These are phyloP conservation scores for Drosophila parvula DNA, from an alignment of 1,140 invertebrate species.

Conservation along the genomic window DNA sequence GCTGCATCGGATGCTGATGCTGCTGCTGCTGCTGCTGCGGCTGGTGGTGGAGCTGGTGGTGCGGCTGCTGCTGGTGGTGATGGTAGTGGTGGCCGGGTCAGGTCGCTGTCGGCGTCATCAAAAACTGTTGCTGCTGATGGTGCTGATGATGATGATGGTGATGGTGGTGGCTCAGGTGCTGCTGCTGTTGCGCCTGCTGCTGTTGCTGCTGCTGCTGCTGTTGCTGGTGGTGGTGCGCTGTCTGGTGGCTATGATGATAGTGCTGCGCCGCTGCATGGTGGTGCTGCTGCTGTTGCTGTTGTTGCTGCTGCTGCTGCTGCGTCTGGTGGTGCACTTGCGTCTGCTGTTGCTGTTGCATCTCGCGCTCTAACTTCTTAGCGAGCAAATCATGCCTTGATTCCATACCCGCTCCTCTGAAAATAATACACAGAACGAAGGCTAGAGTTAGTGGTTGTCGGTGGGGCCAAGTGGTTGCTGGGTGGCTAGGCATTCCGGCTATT, in stretches of 20 bases:
- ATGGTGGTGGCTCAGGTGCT: conserved; percentile 63
- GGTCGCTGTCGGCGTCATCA: conserved; percentile 83
- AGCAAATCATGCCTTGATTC: conserved; percentile 84
- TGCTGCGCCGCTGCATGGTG: conserved; percentile 70
- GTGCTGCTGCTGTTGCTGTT: conserved; percentile 68
- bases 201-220: conserved; percentile 61
- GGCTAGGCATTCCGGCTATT: conserved; percentile 27
- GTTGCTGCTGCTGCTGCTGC: conserved; percentile 68
- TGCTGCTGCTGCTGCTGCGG: conserved; percentile 55
- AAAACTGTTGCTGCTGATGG: conserved; percentile 81
- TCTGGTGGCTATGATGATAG: conserved; percentile 69
- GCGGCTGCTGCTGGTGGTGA: conserved; percentile 39
- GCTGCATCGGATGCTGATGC: conserved; percentile 51
- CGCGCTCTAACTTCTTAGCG: conserved; percentile 82
- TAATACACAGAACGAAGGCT: conserved; percentile 33
- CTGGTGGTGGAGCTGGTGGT: conserved; percentile 46
- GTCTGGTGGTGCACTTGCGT: conserved; percentile 70
- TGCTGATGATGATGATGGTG: conserved; percentile 70
- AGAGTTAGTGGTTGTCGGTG: conserved; percentile 12
- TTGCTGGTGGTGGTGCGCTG: conserved; percentile 51
- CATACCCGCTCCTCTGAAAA: conserved; percentile 84
- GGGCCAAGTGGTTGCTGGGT: not conserved
- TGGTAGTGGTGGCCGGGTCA: conserved; percentile 77
- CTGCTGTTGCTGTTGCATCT: conserved; percentile 75
- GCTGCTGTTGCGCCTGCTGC: conserved; percentile 56